Base-by-base conservation (phyloP, 2,797 vertebrate genomes). In the Setipinna tenuifilis region DNA sequence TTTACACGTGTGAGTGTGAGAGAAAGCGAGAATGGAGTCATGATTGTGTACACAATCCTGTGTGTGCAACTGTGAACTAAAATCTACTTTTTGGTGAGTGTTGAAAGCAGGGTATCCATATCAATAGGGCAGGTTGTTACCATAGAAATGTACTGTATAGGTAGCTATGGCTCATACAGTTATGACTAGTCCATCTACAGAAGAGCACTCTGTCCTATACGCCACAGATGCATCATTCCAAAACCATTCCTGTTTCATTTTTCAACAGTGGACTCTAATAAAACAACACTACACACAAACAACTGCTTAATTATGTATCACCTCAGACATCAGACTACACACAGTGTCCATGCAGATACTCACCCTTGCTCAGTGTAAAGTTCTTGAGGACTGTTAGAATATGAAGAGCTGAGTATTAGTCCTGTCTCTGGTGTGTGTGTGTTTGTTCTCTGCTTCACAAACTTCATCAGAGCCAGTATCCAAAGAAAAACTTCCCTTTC, bases 41-140 rank as follows among this genome's bases (percentile, higher is more conserved):
- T 71, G 28, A 71, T 17, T 31, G 28, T 16, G 61, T 23, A 65
- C n/a, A 9, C 23, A 25, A 25, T 16, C 31, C 28, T 75, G 68
- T 75, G 68, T 75, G 68, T 75, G 28, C 68, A 75, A 17, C 68
- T 31, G 28, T 35, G 68, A 75, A 3, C 25, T 75, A 5, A 75
- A 75, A 75, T 61, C 46, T 83, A 71, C 83, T 65, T 88, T 61
- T 81, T 83, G 65, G 61, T 44, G 65, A 54, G 81, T 87, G 78
- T 48, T 61, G 28, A 35, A 84, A 61, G 81, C 87, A 87, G 85
- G 86, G 82, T 71, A 62, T 68, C 23, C 68, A 35, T 71, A 71
- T 31, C 3, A 16, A 28, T 41, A 35, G 6, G 28, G 3, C 28
- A 75, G 28, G 12, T 41, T 1, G 1, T 54, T 54, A 54, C 50